These are phyloP conservation scores for Gavia stellata DNA, from an alignment of 2,113 vertebrate genomes.

Conservation along the genomic window DNA sequence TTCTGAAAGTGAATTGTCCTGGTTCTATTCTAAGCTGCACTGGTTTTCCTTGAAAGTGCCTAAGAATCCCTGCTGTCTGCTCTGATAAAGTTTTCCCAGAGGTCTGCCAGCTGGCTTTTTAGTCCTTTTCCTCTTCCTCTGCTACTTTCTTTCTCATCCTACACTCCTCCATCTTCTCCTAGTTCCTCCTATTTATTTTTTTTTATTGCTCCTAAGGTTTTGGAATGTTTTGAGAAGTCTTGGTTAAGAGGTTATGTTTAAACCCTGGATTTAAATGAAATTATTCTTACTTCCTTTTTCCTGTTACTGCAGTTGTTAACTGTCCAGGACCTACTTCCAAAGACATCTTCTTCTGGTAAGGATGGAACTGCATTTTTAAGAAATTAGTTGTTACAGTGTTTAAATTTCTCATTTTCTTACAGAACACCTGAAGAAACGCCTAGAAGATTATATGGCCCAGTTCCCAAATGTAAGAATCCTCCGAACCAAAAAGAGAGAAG, in stretches of 20 bases:
- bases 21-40: background rate
- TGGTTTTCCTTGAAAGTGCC: background rate
- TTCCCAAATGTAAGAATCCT: conserved; percentile 89
- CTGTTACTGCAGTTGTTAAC: background rate
- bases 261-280: background rate
- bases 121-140: background rate
- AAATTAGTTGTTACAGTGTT: background rate
- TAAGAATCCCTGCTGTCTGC: background rate
- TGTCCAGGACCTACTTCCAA: background rate
- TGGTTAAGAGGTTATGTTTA: background rate
- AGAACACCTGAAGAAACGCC: conserved; percentile 88
- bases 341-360: background rate
- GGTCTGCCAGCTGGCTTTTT: background rate
- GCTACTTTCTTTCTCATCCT: background rate
- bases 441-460: conserved; percentile 90
- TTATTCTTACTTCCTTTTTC: background rate
- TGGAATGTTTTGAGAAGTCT: background rate
- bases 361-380: background rate
- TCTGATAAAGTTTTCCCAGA: background rate
- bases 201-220: background rate
- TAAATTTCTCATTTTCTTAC: background rate
- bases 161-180: background rate
- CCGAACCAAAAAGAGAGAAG: conserved; percentile 90
- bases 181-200: background rate
- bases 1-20: background rate